Conservation (phyloP, 2,888 invertebrate genomes). For the Linnaemya tessellans region DNA sequence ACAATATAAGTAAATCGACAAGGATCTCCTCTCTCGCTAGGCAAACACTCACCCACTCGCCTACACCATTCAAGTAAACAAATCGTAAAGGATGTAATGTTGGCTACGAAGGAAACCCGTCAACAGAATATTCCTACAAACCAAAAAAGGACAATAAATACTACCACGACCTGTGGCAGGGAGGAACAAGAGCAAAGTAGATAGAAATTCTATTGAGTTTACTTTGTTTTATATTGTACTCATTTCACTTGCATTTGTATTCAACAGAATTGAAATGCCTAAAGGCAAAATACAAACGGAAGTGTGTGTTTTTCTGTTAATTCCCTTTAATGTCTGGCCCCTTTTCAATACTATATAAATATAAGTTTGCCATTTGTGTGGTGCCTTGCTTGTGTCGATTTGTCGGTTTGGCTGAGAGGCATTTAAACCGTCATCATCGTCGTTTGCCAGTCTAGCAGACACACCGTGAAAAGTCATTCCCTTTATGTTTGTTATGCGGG, state of each 20-base stretch:
- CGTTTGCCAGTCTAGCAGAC: not conserved
- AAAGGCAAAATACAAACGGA: constrained; percentile 62
- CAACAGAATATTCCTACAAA: constrained; percentile 53
- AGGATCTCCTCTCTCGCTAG: not conserved
- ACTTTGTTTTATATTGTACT: constrained; percentile 38
- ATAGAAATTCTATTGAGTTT: constrained; percentile 58
- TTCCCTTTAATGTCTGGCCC: constrained; percentile 49
- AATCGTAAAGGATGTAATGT: constrained; percentile 59
- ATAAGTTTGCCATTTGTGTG: constrained; percentile 11
- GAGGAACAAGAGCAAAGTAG: constrained; percentile 13
- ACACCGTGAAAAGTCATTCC: constrained; percentile 3
- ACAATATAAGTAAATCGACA: constrained; percentile 12
- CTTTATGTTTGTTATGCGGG: constrained; percentile 46
- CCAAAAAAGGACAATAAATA: constrained; percentile 38
- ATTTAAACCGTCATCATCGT: no score
- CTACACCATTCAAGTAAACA: constrained; percentile 34
- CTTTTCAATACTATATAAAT: constrained; percentile 1
- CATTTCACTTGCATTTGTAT: constrained; percentile 29
- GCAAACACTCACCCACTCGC: constrained; percentile 13
- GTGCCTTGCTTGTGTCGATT: not conserved
- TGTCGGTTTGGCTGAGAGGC: not conserved
- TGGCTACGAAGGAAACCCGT: constrained; percentile 53
- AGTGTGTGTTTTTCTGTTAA: constrained; percentile 64
- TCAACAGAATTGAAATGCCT: constrained; percentile 49
- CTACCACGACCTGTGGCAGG: not conserved